Evolutionary conservation across 2,888 invertebrate genomes (phyloP), one percentile per base, ranked within the genome.

Genomic region (Drosophila kokeensis): DNA sequence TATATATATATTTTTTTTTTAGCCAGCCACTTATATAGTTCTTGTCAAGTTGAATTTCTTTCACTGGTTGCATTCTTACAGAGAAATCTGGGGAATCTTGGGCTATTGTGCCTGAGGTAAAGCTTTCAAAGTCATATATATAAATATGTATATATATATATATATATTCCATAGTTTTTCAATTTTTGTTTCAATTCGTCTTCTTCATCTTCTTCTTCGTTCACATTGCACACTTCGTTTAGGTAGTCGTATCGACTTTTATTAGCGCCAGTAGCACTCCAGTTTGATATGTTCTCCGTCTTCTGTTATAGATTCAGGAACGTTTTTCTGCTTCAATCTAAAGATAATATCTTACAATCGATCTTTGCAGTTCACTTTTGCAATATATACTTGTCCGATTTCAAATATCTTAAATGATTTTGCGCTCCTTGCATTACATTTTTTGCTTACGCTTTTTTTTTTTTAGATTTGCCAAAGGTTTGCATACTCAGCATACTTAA

Each of bases 11-110:
- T 4, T 27, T 29, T 18, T 29, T n/a, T 8, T 30, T 13, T 29
- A 15, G 55, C 29, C 29, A 60, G 48, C 45, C 29, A 49, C 29
- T 29, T 21, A n/a, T 15, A 30, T 21, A 34, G 32, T 48, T 30
- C 1, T 52, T 45, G 11, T 45, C 32, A 45, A 27, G 42, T n/a
- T 40, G 29, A 21, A 6, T 58, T 45, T 32, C 13, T 55, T 52
- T 75, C 53, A 76, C 53, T 76, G 69, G 53, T 61, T 36, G 27
- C 27, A 29, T 18, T 34, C 38, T 34, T 52, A 65, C n/a, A 49
- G 38, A 29, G 24, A 55, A 60, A 45, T 8, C 45, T 32, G 45
- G 21, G 34, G 10, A 30, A 30, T 30, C 38, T 50, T 49, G n/a
- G 49, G 36, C 36, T 30, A 38, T 30, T 24, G 36, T 54, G 58